Evolutionary conservation across 2,888 invertebrate species (phyloP), one percentile per base, ranked within the genome.

Genomic region (Chymomyza procnemis): DNA sequence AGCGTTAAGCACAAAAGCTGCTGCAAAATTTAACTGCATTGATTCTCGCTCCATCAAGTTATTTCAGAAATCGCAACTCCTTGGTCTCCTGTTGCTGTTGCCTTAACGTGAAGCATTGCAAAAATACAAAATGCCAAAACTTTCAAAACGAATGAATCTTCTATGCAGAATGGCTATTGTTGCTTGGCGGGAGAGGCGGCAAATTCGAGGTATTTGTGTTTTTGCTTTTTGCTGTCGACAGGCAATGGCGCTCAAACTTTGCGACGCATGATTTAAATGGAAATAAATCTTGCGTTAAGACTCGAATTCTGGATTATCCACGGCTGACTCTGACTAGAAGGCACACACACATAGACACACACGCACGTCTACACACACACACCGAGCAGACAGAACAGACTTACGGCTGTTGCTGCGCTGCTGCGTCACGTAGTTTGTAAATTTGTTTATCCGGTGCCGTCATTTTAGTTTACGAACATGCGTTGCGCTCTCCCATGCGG

Each of bases 241-340:
- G 61, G 61, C 54, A 60, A 8, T 57, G 16, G 55, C 8, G 61
- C 34, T 54, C 66, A 81, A 82, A 83, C 62, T 84, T 83, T 83
- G 78, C 75, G 81, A 83, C 83, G 83, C 87, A 83, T 83, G 83
- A 87, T 83, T 83, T 85, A 88, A 84, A 84, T 85, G 87, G 75
- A 73, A 84, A 84, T 84, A 84, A 84, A 84, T 85, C 86, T 87
- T 83, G 83, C 76, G 88, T 88, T 85, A 85, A 85, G 87, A 80
- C 70, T 73, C 64, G 21, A 73, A 85, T 81, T 82, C 34, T 73
- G 79, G 88, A 88, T 84, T 84, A 86, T 86, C 54, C 54, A 50
- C 48, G 18, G 48, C 48, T 50, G 48, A 8, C 48, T 50, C 50
- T 50, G 50, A 50, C 50, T 50, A 50, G n/a, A n/a, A n/a, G 50